Conservation (phyloP, 2,113 vertebrate species). For the Hippopotamus amphibius region DNA sequence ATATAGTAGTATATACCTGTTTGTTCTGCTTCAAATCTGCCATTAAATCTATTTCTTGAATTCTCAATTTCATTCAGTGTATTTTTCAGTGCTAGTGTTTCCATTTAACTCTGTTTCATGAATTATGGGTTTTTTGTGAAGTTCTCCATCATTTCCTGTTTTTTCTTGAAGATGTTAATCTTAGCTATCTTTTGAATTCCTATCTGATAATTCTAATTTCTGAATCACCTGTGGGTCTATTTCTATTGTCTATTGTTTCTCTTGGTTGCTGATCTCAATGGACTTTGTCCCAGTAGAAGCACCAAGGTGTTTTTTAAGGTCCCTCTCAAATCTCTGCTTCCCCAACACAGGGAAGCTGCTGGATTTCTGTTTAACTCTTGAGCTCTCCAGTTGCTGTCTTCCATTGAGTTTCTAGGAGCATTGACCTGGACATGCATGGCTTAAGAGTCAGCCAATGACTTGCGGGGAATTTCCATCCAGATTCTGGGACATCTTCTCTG, state of each 20-base stretch:
- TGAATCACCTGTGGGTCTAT: neutral
- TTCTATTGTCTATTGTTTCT: slow-evolving; percentile 18
- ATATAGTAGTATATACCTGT: neutral
- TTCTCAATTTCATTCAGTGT: slow-evolving; percentile 40
- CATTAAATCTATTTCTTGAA: slow-evolving; percentile 10
- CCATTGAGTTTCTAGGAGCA: neutral
- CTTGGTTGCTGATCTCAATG: neutral
- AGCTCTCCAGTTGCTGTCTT: neutral
- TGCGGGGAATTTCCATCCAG: neutral
- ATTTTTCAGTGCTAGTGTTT: slow-evolving; percentile 2
- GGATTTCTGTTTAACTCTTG: neutral
- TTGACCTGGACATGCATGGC: neutral
- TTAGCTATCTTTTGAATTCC: slow-evolving; percentile 14
- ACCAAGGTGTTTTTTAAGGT: neutral
- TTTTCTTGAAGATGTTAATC: slow-evolving; percentile 15
- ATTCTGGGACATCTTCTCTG: neutral
- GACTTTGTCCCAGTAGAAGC: neutral
- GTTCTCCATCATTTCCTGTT: slow-evolving; percentile 1
- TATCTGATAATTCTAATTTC: slow-evolving; percentile 11
- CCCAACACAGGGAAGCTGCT: neutral
- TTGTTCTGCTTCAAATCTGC: slow-evolving; percentile 21
- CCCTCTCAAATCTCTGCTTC: neutral
- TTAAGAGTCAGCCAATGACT: neutral
- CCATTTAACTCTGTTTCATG: neutral
- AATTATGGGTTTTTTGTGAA: slow-evolving; percentile 1